Evolutionary conservation across 2,113 vertebrate species (phyloP).

Genomic region (Paratilapia polleni): DNA sequence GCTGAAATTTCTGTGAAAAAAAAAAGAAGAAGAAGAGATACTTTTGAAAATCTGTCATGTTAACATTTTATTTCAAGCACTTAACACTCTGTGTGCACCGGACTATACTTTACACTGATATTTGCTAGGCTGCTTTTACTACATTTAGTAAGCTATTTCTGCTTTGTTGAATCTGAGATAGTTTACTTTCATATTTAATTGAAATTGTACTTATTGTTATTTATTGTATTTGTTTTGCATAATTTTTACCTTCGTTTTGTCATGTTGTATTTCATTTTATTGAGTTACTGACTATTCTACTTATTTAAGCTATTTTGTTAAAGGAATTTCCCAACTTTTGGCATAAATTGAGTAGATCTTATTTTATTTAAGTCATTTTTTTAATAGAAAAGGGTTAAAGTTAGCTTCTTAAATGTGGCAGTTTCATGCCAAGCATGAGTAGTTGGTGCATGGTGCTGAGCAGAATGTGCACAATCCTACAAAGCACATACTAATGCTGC

Average conservation of each 20-base stretch:
- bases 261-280: not conserved
- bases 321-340: too few species aligned
- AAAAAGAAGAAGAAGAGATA: not conserved
- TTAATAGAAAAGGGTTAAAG: too few species aligned
- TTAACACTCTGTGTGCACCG: not conserved
- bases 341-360: too few species aligned
- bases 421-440: too few species aligned
- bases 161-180: not conserved
- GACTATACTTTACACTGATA: not conserved
- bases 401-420: too few species aligned
- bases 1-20: not conserved
- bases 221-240: not conserved
- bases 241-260: not conserved
- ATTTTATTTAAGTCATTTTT: too few species aligned
- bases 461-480: not conserved
- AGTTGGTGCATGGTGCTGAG: not conserved
- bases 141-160: not conserved
- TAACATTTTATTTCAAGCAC: not conserved
- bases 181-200: not conserved
- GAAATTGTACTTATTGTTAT: too few species aligned
- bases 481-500: too few species aligned
- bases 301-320: too few species aligned
- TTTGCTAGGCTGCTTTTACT: not conserved
- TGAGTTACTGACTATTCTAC: too few species aligned
- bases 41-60: not conserved